Evolutionary conservation across 2,113 vertebrate genomes (phyloP).

Genomic region (Phoxinus phoxinus): DNA sequence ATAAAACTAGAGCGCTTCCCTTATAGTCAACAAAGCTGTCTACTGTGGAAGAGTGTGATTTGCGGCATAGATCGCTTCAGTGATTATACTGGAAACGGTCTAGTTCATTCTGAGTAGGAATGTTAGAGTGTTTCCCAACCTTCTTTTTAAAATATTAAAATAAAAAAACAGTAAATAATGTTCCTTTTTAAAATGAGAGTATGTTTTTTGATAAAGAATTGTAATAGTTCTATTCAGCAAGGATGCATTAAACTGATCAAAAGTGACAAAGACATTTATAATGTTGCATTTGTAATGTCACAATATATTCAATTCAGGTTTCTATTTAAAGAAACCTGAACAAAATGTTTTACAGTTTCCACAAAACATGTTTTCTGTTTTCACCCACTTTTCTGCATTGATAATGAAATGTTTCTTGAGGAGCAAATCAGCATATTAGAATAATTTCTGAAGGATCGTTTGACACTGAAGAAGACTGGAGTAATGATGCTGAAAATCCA

Average conservation of each 20-base stretch:
- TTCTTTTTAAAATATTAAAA: not conserved
- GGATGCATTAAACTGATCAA: not conserved
- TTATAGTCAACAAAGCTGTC: conserved; percentile 12
- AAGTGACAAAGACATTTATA: not conserved
- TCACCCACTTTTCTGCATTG: not conserved
- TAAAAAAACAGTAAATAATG: not conserved
- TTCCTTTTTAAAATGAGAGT: not conserved
- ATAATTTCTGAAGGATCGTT: not conserved
- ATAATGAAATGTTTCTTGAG: not conserved
- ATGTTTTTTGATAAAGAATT: not conserved
- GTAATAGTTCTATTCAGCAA: not conserved
- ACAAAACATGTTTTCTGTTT: not conserved
- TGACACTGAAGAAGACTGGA: not conserved
- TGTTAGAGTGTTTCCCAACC: not conserved
- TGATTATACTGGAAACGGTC: not conserved
- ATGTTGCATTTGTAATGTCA: not conserved
- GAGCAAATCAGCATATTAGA: not conserved
- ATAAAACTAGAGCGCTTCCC: conserved; percentile 2
- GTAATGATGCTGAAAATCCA: not conserved
- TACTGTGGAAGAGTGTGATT: not conserved
- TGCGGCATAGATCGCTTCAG: not conserved
- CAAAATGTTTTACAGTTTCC: not conserved
- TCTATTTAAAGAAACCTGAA: not conserved
- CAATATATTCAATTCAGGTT: not conserved
- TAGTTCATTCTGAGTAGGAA: no score